A percentile compares a stretch with the other conserved stretches of the same genome.
phyloP scores from a whole-genome alignment of 2,113 vertebrate genomes.

The Scortum barcoo region DNA sequence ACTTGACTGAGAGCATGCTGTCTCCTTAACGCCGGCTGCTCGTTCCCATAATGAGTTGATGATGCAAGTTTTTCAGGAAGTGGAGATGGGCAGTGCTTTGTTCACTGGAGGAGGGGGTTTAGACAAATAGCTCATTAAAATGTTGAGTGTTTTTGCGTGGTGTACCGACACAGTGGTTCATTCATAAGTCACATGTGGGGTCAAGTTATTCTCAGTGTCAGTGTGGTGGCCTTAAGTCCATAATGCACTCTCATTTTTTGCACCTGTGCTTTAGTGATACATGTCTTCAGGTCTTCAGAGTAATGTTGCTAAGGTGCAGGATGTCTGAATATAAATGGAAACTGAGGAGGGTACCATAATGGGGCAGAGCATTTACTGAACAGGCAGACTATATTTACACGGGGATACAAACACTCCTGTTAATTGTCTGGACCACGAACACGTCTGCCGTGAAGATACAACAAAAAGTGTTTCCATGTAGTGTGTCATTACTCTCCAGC shows the following conservation, averaged over 20 bases:
- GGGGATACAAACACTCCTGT: background rate
- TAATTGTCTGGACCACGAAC: background rate
- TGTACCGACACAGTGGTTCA: background rate
- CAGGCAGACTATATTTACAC: background rate
- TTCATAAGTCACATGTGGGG: background rate
- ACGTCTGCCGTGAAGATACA: background rate
- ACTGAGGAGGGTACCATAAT: background rate
- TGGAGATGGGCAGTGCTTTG: background rate
- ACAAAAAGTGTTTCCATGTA: background rate
- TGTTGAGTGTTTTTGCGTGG: background rate
- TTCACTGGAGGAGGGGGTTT: background rate
- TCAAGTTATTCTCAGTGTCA: background rate
- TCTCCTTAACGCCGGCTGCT: background rate
- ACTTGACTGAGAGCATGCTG: slow-evolving; percentile 26
- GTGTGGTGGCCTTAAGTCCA: background rate
- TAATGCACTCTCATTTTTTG: background rate
- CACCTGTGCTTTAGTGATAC: background rate
- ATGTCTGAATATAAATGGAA: background rate
- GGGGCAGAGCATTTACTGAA: background rate
- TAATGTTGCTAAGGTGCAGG: background rate
- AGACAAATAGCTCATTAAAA: background rate
- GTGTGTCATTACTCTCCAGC: background rate
- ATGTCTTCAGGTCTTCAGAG: background rate
- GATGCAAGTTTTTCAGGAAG: slow-evolving; percentile 35
- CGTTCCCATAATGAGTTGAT: background rate